These are phyloP conservation scores for Chrysodeixis includens DNA, from an alignment of 2,888 invertebrate species.

Conservation along the genomic window DNA sequence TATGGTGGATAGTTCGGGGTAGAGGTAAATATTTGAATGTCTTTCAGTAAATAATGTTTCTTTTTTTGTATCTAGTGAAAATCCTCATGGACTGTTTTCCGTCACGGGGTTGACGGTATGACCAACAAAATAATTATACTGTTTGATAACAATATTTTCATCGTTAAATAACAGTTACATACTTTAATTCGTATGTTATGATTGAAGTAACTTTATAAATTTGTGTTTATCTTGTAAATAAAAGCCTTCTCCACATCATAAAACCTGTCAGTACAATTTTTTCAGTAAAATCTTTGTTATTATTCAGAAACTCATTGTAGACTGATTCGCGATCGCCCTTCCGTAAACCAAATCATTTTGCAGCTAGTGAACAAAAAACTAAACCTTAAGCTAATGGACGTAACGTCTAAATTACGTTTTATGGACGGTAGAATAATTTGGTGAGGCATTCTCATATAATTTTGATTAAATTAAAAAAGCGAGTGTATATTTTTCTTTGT, in stretches of 20 bases:
- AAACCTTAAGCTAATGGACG: conserved; percentile 17
- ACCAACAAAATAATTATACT: too few species aligned
- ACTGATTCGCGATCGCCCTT: conserved; percentile 63
- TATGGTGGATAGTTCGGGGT: background rate
- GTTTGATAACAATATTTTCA: too few species aligned
- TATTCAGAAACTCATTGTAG: conserved; percentile 63
- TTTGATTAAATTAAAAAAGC: conserved; percentile 67
- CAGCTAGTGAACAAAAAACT: conserved; percentile 17
- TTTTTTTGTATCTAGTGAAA: too few species aligned
- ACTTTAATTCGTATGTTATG: too few species aligned
- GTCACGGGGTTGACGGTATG: too few species aligned
- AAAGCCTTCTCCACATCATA: conserved; percentile 45
- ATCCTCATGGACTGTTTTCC: too few species aligned
- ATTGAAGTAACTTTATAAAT: background rate
- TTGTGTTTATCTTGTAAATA: background rate
- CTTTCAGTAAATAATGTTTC: too few species aligned
- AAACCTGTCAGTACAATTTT: conserved; percentile 47
- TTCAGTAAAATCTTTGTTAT: conserved; percentile 59
- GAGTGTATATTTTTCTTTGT: conserved; percentile 61
- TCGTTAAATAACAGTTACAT: too few species aligned
- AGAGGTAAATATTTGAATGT: too few species aligned
- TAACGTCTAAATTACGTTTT: conserved; percentile 16
- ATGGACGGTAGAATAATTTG: conserved; percentile 9
- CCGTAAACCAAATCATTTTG: conserved; percentile 25
- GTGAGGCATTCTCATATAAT: conserved; percentile 60